Conservation (phyloP, 2,113 vertebrate species). For the Trematocara stigmaticum region DNA sequence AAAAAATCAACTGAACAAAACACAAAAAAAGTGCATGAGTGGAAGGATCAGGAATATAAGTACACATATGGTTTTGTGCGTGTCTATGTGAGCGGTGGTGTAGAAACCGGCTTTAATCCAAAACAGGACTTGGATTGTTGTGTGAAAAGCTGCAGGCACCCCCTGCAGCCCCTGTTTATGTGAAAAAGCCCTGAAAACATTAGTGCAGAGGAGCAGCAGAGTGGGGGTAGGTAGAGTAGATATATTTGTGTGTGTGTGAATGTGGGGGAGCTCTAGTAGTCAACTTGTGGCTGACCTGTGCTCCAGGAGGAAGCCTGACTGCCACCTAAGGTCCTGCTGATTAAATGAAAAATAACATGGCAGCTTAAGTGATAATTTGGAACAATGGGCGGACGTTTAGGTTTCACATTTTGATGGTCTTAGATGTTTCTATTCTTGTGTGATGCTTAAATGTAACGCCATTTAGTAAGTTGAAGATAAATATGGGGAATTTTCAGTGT, state of each 20-base stretch:
- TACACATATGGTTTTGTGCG: background rate
- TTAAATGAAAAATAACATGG: background rate
- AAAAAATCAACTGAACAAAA: background rate
- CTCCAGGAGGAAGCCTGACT: background rate
- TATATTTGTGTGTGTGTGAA: background rate
- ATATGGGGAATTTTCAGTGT: background rate
- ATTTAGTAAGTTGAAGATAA: background rate
- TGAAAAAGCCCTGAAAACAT: slow-evolving; percentile 41
- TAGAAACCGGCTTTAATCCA: slow-evolving; percentile 37
- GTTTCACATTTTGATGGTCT: background rate
- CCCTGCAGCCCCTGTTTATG: slow-evolving; percentile 46
- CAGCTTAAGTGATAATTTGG: background rate
- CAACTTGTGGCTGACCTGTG: slow-evolving; percentile 22
- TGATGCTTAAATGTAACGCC: background rate
- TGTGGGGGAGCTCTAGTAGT: background rate
- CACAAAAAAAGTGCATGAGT: background rate
- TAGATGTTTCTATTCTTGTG: background rate
- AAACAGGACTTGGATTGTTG: slow-evolving; percentile 56
- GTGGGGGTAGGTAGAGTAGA: background rate
- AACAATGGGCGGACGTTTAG: background rate
- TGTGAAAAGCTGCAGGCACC: slow-evolving; percentile 37
- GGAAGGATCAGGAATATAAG: background rate
- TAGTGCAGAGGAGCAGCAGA: background rate
- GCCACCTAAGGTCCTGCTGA: slow-evolving; percentile 13
- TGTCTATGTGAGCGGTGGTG: background rate